A percentile compares a stretch with the other conserved stretches of the same genome.
Conservation (phyloP, 2,888 invertebrate genomes). For the Drosophila colorata region DNA sequence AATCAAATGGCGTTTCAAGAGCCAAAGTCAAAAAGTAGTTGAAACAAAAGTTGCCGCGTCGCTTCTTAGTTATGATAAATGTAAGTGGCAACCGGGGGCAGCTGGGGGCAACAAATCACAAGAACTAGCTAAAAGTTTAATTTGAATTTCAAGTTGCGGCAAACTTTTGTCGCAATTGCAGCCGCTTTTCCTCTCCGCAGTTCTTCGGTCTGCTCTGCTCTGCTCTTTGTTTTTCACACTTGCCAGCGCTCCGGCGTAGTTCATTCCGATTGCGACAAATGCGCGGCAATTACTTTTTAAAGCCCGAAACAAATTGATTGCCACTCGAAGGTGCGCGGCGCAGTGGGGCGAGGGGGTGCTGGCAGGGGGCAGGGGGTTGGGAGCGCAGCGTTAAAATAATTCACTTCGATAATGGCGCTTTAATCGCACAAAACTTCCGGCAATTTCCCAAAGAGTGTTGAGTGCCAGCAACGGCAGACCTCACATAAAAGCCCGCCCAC, state of each 20-base stretch:
- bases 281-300: slow-evolving; percentile 76
- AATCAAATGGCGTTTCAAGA: slow-evolving; percentile 23
- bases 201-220: neutral
- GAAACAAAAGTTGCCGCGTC: slow-evolving; percentile 23
- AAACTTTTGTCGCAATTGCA: slow-evolving; percentile 56
- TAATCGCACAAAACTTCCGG: slow-evolving; percentile 79
- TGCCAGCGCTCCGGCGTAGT: slow-evolving; percentile 20
- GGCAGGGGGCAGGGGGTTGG: no score
- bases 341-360: slow-evolving; percentile 5
- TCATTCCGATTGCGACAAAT: slow-evolving; percentile 59
- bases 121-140: slow-evolving; percentile 69
- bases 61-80: slow-evolving; percentile 64
- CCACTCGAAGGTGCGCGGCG: slow-evolving; percentile 33
- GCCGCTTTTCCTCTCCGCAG: neutral
- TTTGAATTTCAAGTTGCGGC: slow-evolving; percentile 72
- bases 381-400: slow-evolving; percentile 68
- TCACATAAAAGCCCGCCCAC: slow-evolving; percentile 1
- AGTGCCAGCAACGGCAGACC: slow-evolving; percentile 34
- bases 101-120: slow-evolving; percentile 58
- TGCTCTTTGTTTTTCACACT: slow-evolving; percentile 16
- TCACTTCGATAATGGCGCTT: slow-evolving; percentile 79
- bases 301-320: slow-evolving; percentile 75
- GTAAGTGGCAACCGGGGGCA: slow-evolving; percentile 32
- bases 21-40: slow-evolving; percentile 24
- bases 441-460: slow-evolving; percentile 75